A percentile compares a stretch with the other conserved stretches of the same genome.
Conservation (phyloP, 2,888 invertebrate genomes). For the Maniola hyperantus region DNA sequence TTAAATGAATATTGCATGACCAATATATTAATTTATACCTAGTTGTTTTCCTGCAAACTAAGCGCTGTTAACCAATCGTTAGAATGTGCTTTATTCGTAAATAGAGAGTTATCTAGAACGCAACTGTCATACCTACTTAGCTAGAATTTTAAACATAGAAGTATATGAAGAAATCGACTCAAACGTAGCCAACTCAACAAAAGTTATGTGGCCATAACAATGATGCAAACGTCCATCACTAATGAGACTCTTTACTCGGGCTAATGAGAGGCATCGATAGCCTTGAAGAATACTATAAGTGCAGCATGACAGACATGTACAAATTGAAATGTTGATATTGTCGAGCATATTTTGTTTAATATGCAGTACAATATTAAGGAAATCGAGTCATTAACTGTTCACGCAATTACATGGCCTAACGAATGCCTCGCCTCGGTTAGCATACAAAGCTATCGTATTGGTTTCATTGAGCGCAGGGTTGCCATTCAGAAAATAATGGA, state of each 20-base stretch:
- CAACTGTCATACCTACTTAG: background rate
- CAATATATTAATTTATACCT: constrained; percentile 3
- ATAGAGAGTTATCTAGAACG: background rate
- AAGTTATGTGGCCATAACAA: background rate
- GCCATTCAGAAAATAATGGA: background rate
- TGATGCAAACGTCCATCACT: background rate
- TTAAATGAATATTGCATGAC: constrained; percentile 6
- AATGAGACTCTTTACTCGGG: background rate
- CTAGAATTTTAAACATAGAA: background rate
- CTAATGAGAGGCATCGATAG: background rate
- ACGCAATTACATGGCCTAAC: constrained; percentile 66
- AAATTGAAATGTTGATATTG: background rate
- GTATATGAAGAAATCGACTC: background rate
- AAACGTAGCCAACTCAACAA: background rate
- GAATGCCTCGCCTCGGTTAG: constrained; percentile 65
- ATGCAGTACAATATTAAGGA: constrained; percentile 36
- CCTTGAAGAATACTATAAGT: background rate
- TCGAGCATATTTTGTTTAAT: constrained; percentile 2
- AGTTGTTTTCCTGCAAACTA: constrained; percentile 3
- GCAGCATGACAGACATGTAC: background rate
- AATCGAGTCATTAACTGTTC: constrained; percentile 45
- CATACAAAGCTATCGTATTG: constrained; percentile 67
- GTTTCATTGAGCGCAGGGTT: constrained; percentile 54
- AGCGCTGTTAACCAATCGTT: background rate
- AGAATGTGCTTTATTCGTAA: background rate